Conservation (phyloP, 2,888 invertebrate genomes). For the Napeogenes inachia region DNA sequence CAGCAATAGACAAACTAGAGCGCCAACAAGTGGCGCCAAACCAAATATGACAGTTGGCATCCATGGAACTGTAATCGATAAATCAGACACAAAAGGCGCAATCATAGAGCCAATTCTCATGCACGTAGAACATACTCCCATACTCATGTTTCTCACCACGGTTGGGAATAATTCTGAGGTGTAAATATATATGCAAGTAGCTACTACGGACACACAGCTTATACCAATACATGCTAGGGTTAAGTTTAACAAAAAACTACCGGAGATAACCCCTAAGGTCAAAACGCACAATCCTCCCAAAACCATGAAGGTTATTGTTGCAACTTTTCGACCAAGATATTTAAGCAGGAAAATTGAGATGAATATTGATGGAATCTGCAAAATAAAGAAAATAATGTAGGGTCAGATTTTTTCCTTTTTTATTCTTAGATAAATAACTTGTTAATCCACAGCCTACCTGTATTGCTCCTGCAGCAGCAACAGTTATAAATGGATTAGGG, state of each 20-base stretch:
- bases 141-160: conserved; percentile 89
- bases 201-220: conserved; percentile 86
- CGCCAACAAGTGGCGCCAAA: conserved; percentile 80
- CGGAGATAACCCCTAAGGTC: conserved; percentile 74
- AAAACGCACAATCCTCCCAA: conserved; percentile 80
- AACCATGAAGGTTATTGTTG: conserved; percentile 77
- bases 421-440: no score
- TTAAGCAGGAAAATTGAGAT: conserved; percentile 77
- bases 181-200: conserved; percentile 89
- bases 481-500: conserved; percentile 88
- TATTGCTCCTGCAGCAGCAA: conserved; percentile 78
- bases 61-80: conserved; percentile 74
- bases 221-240: conserved; percentile 84
- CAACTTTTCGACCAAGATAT: conserved; percentile 80
- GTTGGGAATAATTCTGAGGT: conserved; percentile 93
- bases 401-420: no score
- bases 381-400: conserved; percentile 40
- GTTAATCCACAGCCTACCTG: conserved; percentile 45
- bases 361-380: conserved; percentile 76
- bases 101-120: conserved; percentile 90
- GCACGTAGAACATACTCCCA: conserved; percentile 89
- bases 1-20: conserved; percentile 79
- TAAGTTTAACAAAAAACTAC: conserved; percentile 74
- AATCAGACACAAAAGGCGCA: conserved; percentile 86
- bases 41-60: conserved; percentile 86